Evolutionary conservation across 37 sponge, comb jelly and placozoan genomes (phyloP).

Genomic region (Crambe crambe): DNA sequence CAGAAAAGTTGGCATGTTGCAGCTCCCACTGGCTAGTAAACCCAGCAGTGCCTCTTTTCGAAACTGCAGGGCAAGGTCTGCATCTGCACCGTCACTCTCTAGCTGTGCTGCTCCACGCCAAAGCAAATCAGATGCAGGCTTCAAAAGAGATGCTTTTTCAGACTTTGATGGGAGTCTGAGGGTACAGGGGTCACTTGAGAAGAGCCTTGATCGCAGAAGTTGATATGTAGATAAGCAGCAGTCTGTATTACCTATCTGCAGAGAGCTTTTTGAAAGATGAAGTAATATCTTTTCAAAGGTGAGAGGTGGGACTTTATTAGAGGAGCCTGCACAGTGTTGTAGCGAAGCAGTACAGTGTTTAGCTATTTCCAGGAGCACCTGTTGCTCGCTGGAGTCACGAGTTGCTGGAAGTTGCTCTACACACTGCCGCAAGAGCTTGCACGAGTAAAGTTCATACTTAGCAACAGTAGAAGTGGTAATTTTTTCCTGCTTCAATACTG

Average conservation of each 20-base stretch:
- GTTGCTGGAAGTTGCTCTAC: neutral
- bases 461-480: neutral
- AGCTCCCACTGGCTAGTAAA: neutral
- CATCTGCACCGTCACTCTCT: neutral
- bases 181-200: neutral
- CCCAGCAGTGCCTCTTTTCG: neutral
- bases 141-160: neutral
- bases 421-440: constrained; percentile 1
- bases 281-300: constrained; percentile 26
- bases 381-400: neutral
- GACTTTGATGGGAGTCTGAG: no score
- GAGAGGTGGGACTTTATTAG: constrained; percentile 12
- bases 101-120: neutral
- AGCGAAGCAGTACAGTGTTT: neutral
- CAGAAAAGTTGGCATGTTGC: neutral
- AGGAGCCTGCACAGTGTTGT: constrained; percentile 5
- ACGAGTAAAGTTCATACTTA: constrained; percentile 9
- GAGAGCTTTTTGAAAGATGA: constrained; percentile 4
- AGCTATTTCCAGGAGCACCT: neutral
- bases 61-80: neutral
- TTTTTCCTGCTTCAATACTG: neutral
- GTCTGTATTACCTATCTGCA: neutral
- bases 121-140: neutral
- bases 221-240: neutral
- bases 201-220: neutral